Conservation (phyloP, 2,888 invertebrate genomes). For the Catocala fraxini region DNA sequence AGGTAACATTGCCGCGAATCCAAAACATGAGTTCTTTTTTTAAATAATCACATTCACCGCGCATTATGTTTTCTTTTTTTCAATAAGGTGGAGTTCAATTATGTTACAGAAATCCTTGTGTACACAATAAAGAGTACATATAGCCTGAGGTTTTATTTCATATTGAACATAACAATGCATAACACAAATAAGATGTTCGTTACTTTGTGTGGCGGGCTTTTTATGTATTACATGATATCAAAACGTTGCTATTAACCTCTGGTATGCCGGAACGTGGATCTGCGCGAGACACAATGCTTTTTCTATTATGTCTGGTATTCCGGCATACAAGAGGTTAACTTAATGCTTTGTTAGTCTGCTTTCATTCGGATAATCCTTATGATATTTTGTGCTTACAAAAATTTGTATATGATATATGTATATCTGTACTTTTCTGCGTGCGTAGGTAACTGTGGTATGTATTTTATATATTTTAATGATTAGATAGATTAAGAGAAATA, state of each 20-base stretch:
- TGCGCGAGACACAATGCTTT: too few relatives aligned
- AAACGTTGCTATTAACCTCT: conserved; percentile 24
- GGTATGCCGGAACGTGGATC: too few relatives aligned
- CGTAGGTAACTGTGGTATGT: too few relatives aligned
- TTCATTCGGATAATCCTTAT: conserved; percentile 10
- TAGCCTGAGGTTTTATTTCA: conserved; percentile 8
- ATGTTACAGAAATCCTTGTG: not conserved
- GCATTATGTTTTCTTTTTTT: not conserved
- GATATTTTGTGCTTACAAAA: conserved; percentile 5
- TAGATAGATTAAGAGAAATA: too few relatives aligned
- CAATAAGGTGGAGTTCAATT: conserved; percentile 4
- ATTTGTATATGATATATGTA: not conserved
- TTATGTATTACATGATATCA: conserved; percentile 13
- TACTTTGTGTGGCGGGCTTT: conserved; percentile 6
- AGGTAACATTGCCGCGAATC: not conserved
- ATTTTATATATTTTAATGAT: too few relatives aligned
- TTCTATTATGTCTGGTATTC: too few relatives aligned
- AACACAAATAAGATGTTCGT: conserved; percentile 9
- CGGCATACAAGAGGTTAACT: too few relatives aligned
- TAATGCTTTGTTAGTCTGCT: conserved; percentile 30
- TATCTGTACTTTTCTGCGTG: not conserved
- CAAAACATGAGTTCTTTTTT: not conserved
- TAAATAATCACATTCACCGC: not conserved
- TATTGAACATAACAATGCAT: conserved; percentile 7
- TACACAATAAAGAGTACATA: conserved; percentile 10